Base-by-base conservation (phyloP, 1,140 invertebrate species). In the Maconellicoccus hirsutus region DNA sequence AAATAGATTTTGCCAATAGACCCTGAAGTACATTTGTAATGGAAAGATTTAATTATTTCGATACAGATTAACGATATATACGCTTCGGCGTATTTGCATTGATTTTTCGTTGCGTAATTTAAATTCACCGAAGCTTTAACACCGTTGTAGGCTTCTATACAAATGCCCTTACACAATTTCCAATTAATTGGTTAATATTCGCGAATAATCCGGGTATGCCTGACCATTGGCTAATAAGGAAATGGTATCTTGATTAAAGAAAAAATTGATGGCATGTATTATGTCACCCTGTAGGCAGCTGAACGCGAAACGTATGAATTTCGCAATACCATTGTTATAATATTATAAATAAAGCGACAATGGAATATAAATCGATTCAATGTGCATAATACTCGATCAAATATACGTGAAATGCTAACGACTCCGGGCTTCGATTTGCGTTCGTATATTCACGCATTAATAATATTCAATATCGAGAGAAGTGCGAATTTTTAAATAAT, bases 311-410 rank as follows among this genome's bases (percentile, higher is more conserved):
- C 29, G 12, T 6, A 12, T 12, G 29, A 2, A 52, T 52, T 52
- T 52, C 16, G 42, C n/a, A 52, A 52, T 52, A 52, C 42, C 16
- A 52, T 52, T 52, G 42, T 52, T 52, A 52, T 52, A 8, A 52
- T 52, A 52, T 52, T 52, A 52, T 52, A 52, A 33, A 33, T 33
- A 33, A n/a, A 12, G 29, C 29, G 29, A 33, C 29, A 33, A 52
- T 52, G n/a, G 42, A 52, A 52, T 52, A 52, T 16, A 52, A 52
- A 52, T 52, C 42, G n/a, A 52, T 52, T 52, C 42, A 52, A 52
- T 19, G 42, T 6, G 42, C 42, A 52, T 52, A 52, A 52, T 16
- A 16, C 14, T 33, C 3, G 29, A 3, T 6, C 29, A 33, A 6
- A 33, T 3, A 12, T 33, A 33, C 29, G 29, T 33, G 29, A 33